These are phyloP conservation scores for Amblyteles armatorius DNA, from an alignment of 2,888 invertebrate genomes.

Conservation along the genomic window DNA sequence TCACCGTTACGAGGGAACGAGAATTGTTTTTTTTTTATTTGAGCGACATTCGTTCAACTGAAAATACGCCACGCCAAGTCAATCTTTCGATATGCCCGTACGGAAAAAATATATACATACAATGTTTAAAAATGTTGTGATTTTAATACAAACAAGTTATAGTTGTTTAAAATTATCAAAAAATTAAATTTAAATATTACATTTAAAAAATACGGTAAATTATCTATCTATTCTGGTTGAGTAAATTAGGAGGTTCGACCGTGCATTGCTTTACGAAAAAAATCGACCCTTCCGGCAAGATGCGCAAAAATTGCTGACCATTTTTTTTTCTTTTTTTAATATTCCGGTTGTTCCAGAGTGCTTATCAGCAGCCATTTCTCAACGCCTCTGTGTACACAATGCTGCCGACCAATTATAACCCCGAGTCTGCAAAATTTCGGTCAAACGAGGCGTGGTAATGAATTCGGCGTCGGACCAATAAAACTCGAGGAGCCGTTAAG, in stretches of 20 bases:
- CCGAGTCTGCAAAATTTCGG: slow-evolving; percentile 71
- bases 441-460: slow-evolving; percentile 79
- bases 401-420: slow-evolving; percentile 73
- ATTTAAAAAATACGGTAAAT: no score
- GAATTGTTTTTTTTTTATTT: not conserved
- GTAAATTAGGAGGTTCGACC: no score
- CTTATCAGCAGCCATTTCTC: slow-evolving; percentile 37
- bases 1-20: not conserved
- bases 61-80: not conserved
- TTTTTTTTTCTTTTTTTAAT: not conserved
- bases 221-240: no score
- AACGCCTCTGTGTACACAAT: slow-evolving; percentile 45
- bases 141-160: no score
- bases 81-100: not conserved
- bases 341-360: not conserved
- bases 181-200: no score
- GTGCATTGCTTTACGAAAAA: not conserved
- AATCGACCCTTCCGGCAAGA: not conserved
- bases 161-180: no score
- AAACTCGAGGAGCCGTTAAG: slow-evolving; percentile 72
- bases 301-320: no score
- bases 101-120: not conserved
- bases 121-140: no score
- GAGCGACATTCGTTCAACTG: slow-evolving; percentile 9
- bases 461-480: slow-evolving; percentile 78